Percentiles rank a stretch among this genome's conserved stretches.
phyloP scores from a whole-genome alignment of 1,140 invertebrate genomes.

The Andrena cerasifolii region DNA sequence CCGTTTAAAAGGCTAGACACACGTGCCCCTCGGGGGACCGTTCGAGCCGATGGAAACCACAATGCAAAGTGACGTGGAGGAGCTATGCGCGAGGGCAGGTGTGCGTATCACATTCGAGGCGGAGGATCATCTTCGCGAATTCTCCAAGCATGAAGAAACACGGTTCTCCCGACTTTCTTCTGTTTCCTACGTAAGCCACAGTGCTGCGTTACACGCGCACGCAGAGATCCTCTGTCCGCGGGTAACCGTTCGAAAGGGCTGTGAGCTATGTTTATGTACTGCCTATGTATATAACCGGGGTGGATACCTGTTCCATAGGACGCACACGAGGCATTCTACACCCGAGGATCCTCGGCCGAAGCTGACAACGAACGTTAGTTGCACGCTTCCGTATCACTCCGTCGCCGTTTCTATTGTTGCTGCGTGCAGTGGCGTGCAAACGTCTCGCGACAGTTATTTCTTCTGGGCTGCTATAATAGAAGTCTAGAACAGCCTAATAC shows the following conservation, averaged over 20 bases:
- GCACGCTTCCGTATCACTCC: slow-evolving; percentile 24
- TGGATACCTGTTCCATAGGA: slow-evolving; percentile 27
- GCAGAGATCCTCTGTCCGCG: not conserved
- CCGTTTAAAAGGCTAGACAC: too few relatives aligned
- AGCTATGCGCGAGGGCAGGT: too few relatives aligned
- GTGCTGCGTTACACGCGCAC: slow-evolving; percentile 26
- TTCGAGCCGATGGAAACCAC: too few relatives aligned
- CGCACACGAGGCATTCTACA: slow-evolving; percentile 21
- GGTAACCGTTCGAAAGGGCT: slow-evolving; percentile 6
- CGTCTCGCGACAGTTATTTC: slow-evolving; percentile 7
- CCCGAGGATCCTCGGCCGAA: not conserved
- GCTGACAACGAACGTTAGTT: slow-evolving; percentile 28
- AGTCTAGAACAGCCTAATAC: too few relatives aligned
- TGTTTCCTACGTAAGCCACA: slow-evolving; percentile 3
- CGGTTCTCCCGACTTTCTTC: slow-evolving; percentile 23
- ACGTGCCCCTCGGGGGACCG: too few relatives aligned
- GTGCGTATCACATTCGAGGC: not conserved
- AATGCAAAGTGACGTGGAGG: too few relatives aligned
- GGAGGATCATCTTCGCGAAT: slow-evolving; percentile 13
- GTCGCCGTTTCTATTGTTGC: not conserved
- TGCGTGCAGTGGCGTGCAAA: not conserved
- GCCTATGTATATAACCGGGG: not conserved
- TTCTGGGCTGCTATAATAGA: not conserved
- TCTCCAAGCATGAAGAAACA: slow-evolving; percentile 45
- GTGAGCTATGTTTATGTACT: slow-evolving; percentile 25